Conservation (phyloP, 2,888 invertebrate species). For the Tanaodytes sp. region DNA sequence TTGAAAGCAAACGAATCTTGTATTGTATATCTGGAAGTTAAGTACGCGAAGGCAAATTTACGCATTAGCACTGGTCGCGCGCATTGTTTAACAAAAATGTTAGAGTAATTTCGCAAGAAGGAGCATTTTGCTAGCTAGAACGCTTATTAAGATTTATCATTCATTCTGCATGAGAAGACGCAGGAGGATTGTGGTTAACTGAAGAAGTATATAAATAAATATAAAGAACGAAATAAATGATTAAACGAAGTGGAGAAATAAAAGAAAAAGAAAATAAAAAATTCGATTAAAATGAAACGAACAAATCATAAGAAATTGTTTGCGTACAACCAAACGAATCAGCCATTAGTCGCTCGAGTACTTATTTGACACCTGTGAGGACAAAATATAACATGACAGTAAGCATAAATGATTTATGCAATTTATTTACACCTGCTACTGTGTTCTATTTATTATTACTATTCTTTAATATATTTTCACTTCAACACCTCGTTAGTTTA, state of each 20-base stretch:
- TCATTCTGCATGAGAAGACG: slow-evolving; percentile 41
- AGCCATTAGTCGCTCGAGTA: slow-evolving; percentile 37
- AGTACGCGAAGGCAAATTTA: slow-evolving; percentile 15
- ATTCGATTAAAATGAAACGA: slow-evolving; percentile 1
- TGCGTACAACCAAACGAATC: slow-evolving; percentile 19
- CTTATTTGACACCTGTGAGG: slow-evolving; percentile 41
- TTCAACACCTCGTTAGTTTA: slow-evolving; percentile 9
- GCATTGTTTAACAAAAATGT: slow-evolving; percentile 47
- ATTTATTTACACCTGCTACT: slow-evolving; percentile 16
- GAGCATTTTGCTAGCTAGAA: slow-evolving; percentile 52
- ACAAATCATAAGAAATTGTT: slow-evolving; percentile 20
- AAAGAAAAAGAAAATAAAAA: slow-evolving; percentile 3
- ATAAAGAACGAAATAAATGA: no score
- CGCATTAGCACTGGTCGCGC: slow-evolving; percentile 39
- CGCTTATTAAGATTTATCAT: slow-evolving; percentile 53
- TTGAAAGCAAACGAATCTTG: slow-evolving; percentile 10
- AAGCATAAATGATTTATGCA: slow-evolving; percentile 20
- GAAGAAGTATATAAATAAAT: slow-evolving; percentile 13
- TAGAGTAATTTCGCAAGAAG: slow-evolving; percentile 51
- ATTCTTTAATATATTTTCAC: neutral
- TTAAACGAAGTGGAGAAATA: no score
- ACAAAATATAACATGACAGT: slow-evolving; percentile 40
- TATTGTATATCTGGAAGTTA: slow-evolving; percentile 13
- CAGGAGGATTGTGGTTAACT: slow-evolving; percentile 25
- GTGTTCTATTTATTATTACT: neutral